A percentile compares a stretch with the other conserved stretches of the same genome.
Evolutionary conservation across 2,888 invertebrate species (phyloP).

Genomic region (Scaptomyza parva): DNA sequence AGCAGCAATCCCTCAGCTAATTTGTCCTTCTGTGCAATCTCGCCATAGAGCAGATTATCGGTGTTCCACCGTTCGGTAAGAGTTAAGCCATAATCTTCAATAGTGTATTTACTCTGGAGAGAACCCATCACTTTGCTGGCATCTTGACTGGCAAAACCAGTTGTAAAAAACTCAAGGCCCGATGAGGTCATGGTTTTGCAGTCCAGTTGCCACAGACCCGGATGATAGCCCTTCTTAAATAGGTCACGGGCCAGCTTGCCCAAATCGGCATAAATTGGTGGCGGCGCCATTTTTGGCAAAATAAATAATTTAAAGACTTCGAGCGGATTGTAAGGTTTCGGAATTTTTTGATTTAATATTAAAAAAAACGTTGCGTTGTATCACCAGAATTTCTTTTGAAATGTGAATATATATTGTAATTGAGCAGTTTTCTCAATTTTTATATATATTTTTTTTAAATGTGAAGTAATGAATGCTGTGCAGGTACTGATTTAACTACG

Average conservation of each 20-base stretch:
- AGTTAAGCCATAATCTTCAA: slow-evolving; percentile 94
- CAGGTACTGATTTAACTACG: slow-evolving; percentile 1
- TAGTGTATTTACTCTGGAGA: slow-evolving; percentile 95
- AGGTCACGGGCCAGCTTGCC: slow-evolving; percentile 97
- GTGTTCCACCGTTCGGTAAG: slow-evolving; percentile 99
- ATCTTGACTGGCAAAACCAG: slow-evolving; percentile 94
- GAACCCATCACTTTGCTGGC: slow-evolving; percentile 94
- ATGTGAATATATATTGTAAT: slow-evolving; percentile 15
- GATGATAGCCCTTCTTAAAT: slow-evolving; percentile 97
- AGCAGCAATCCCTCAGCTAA: slow-evolving; percentile 94
- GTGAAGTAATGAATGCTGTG: slow-evolving; percentile 33
- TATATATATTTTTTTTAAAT: slow-evolving; percentile 7
- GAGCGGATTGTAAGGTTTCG: slow-evolving; percentile 39
- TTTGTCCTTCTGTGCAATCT: slow-evolving; percentile 94
- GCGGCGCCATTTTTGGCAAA: slow-evolving; percentile 91
- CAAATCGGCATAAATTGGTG: slow-evolving; percentile 96
- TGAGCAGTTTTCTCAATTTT: slow-evolving; percentile 10
- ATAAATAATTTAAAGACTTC: slow-evolving; percentile 48
- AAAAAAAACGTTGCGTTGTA: slow-evolving; percentile 35
- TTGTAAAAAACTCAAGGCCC: slow-evolving; percentile 96
- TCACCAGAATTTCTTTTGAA: slow-evolving; percentile 57
- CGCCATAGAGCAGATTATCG: slow-evolving; percentile 95
- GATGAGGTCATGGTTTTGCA: slow-evolving; percentile 95
- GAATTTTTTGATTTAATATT: slow-evolving; percentile 36
- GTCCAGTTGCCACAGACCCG: slow-evolving; percentile 97